These are phyloP conservation scores for Gymnoscelis rufifasciata DNA, from an alignment of 2,888 invertebrate genomes.

Conservation along the genomic window DNA sequence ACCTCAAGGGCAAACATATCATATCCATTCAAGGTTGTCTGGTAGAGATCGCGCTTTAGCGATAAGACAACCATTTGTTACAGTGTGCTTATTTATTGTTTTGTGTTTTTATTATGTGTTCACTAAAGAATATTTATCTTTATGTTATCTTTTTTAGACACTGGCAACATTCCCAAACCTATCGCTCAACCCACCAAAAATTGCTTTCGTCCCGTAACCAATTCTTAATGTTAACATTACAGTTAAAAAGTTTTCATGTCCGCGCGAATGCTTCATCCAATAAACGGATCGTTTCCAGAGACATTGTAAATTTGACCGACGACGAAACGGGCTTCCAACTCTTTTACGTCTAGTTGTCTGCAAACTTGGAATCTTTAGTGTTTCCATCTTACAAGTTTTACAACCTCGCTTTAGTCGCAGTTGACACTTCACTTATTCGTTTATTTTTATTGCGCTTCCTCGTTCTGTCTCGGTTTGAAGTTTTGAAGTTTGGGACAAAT, in stretches of 20 bases:
- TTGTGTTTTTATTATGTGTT: no score
- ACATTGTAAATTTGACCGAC: constrained; percentile 1
- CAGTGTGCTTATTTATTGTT: no score
- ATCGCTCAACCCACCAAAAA: no score
- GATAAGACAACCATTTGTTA: no score
- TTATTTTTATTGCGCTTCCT: constrained; percentile 11
- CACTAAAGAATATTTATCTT: no score
- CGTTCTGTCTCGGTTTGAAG: neutral
- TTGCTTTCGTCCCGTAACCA: no score
- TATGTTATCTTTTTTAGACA: no score
- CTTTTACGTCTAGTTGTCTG: constrained; percentile 21
- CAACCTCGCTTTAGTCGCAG: constrained; percentile 16
- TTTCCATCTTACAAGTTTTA: constrained; percentile 22
- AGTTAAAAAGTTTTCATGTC: constrained; percentile 3
- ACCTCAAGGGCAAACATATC: no score
- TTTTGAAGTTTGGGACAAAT: neutral
- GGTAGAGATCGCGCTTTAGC: no score
- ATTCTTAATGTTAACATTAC: neutral
- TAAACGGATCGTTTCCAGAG: constrained; percentile 1
- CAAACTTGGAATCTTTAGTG: constrained; percentile 26
- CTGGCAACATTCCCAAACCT: no score
- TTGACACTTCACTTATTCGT: constrained; percentile 17
- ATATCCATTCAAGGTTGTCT: no score
- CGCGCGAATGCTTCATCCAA: constrained; percentile 1
- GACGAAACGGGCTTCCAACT: constrained; percentile 6